These are phyloP conservation scores for Delia radicum DNA, from an alignment of 1,140 invertebrate genomes.

Conservation along the genomic window DNA sequence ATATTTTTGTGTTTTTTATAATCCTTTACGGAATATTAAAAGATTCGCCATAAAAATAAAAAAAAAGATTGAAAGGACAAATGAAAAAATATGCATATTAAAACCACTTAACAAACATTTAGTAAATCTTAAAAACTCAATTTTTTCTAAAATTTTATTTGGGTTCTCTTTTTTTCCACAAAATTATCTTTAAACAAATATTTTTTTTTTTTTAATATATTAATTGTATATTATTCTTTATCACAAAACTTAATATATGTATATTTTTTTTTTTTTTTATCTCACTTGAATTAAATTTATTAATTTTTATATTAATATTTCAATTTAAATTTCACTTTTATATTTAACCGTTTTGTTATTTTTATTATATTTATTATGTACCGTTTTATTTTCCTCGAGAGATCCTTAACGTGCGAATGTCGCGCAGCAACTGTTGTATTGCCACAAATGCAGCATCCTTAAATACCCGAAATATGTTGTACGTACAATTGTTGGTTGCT, in stretches of 20 bases:
- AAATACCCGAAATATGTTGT: slow-evolving; percentile 40
- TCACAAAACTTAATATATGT: too few relatives aligned
- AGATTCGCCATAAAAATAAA: too few relatives aligned
- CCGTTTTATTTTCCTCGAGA: slow-evolving; percentile 14
- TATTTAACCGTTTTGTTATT: neutral
- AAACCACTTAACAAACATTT: too few relatives aligned
- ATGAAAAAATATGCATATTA: too few relatives aligned
- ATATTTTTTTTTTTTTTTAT: neutral
- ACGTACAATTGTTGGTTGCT: neutral
- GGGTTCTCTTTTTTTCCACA: too few relatives aligned
- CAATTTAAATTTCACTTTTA: neutral
- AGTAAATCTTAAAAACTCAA: too few relatives aligned
- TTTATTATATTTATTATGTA: neutral
- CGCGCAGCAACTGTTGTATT: slow-evolving; percentile 52
- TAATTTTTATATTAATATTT: neutral
- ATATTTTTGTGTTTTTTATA: too few relatives aligned
- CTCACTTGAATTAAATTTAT: neutral
- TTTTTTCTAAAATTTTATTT: too few relatives aligned
- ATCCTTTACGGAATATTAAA: too few relatives aligned
- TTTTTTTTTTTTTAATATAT: neutral
- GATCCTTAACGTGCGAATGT: slow-evolving; percentile 37
- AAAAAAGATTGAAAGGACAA: too few relatives aligned
- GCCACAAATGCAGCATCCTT: slow-evolving; percentile 52
- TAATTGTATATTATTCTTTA: neutral
- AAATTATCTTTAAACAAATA: too few relatives aligned